Evolutionary conservation across 2,113 vertebrate species (phyloP), one percentile per base, ranked within the genome.

Genomic region (cat (Felis catus)): DNA sequence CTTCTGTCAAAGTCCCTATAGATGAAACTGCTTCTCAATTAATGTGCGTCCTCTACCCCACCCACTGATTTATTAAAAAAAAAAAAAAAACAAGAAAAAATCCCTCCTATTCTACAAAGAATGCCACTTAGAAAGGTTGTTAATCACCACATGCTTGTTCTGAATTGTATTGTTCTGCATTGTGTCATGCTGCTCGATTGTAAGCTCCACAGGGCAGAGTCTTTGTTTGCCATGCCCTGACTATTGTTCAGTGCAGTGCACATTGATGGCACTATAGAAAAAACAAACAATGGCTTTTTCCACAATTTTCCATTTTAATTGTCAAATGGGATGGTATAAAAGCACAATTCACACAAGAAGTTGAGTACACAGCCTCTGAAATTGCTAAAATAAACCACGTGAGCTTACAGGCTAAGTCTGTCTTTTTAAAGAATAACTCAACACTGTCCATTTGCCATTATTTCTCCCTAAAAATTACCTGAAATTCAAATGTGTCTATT

Each of bases 141-240:
- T 98, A 98, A 98, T 98, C 97, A 98, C 96, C 91, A 96, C 88
- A 53, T 93, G 94, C 96, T 96, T 97, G 95, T 97, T 97, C 92
- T 93, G 97, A 93, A 82, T 58, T 61, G n/a, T 29, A 97, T 93
- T 97, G 96, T 97, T 98, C 96, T 92, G 94, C 41, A 29, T 61
- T 53, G 92, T 95, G 53, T 89, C 96, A 45, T 1, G 33, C 93
- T 71, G 93, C 36, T 87, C 18, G 1, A 76, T 92, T 94, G 96
- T 76, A 86, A 70, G 84, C 93, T 89, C 91, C 45, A 6, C 16
- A 7, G 97, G 95, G 95, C 73, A 97, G 45, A 89, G 93, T 41
- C 79, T 95, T 98, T 98, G 94, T 97, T 82, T 91, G 81, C 45
- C 19, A 13, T 91, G 91, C 96, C 94, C 88, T 27, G 85, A 79